Conservation (phyloP, 2,797 vertebrate species). For the Chiloscyllium punctatum region DNA sequence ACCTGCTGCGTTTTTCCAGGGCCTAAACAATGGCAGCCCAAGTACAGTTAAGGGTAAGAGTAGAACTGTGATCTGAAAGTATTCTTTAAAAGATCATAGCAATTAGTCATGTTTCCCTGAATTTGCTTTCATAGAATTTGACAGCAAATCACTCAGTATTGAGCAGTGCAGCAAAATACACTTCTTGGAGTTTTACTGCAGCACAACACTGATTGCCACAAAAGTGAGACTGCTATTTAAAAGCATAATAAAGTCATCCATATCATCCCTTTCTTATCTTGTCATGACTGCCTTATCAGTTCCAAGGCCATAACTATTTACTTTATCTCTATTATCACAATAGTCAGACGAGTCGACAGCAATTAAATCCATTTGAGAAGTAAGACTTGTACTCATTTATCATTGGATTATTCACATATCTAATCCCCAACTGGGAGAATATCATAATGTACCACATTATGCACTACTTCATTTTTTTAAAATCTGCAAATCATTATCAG, state of each 20-base stretch:
- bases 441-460: neutral
- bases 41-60: neutral
- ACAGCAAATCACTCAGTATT: neutral
- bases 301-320: neutral
- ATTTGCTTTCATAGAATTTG: neutral
- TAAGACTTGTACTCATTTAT: neutral
- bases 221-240: neutral
- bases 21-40: neutral
- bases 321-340: neutral
- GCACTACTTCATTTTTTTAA: neutral
- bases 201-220: neutral
- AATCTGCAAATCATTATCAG: neutral
- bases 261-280: neutral
- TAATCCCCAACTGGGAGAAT: neutral
- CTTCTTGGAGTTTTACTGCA: neutral
- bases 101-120: neutral
- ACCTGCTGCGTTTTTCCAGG: neutral
- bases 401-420: neutral
- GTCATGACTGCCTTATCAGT: neutral
- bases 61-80: neutral
- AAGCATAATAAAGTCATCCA: neutral
- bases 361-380: conserved; percentile 18
- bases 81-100: neutral
- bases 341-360: neutral
- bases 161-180: neutral